These are phyloP conservation scores for Prionace glauca DNA, from an alignment of 2,797 vertebrate species.

Conservation along the genomic window DNA sequence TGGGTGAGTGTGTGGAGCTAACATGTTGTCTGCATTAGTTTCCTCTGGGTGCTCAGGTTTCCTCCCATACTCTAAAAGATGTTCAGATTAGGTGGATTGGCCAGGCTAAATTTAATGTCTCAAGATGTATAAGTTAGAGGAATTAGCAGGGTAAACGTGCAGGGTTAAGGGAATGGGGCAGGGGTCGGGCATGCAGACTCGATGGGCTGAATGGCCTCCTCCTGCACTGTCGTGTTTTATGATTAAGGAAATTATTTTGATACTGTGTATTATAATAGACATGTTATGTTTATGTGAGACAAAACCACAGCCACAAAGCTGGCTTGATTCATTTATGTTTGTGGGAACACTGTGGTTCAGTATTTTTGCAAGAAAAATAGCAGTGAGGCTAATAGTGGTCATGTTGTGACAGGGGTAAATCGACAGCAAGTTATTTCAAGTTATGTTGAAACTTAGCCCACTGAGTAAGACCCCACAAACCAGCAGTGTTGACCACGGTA, in stretches of 20 bases:
- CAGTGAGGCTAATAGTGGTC: background rate
- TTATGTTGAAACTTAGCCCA: background rate
- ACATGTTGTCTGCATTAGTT: no score
- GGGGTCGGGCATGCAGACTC: no score
- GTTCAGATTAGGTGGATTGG: no score
- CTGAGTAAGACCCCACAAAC: background rate
- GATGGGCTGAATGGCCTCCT: no score
- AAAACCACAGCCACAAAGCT: background rate
- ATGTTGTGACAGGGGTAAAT: background rate
- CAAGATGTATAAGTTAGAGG: no score
- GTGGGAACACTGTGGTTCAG: background rate
- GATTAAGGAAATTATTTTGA: background rate
- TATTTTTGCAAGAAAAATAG: background rate
- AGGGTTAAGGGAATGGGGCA: no score
- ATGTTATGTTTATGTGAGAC: background rate
- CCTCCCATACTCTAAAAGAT: no score
- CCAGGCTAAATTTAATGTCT: no score
- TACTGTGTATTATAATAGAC: background rate
- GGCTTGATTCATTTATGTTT: background rate
- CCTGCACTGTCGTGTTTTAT: no score
- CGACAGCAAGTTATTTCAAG: background rate
- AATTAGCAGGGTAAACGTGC: no score
- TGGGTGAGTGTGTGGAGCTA: no score
- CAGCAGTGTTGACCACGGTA: background rate
- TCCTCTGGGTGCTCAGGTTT: no score